Base-by-base conservation (phyloP, 2,113 vertebrate species). In the Leptodactylus fuscus region DNA sequence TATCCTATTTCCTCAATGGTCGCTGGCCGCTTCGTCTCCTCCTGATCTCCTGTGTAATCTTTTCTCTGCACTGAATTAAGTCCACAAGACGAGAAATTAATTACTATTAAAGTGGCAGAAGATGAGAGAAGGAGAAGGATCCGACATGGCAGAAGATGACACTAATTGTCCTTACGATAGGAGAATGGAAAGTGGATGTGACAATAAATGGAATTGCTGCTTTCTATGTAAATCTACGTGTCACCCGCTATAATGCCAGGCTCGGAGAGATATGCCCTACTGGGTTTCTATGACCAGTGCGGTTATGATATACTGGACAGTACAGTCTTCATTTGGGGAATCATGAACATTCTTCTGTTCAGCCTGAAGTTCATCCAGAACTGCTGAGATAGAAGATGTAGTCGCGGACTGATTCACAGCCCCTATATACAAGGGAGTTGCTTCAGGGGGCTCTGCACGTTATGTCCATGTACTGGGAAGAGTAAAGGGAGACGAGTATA, bases 21-120 rank as follows among this genome's bases (percentile, higher is more conserved):
- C 18, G 11, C 2, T 22, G 15, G 18, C 22, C 32, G 9, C 65
- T 20, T 51, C 46, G 22, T 51, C 48, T 51, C 15, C 4, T 34
- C 8, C 44, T 29, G 27, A 32, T 29, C 32, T 49, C 16, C 44
- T 51, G 24, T 20, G 20, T 32, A 16, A 29, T 32, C n/a, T n/a
- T 10, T 11, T 10, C 10, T 76, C 18, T 13, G 9, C 24, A 77
- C 48, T 34, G 48, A 77, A 77, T 53, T 32, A 55, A 36, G 75
- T 78, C 75, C 75, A 36, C 75, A 78, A 78, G 75, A 29, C 36
- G 55, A 78, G 34, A 38, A 78, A 55, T 78, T 78, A 55, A 78
- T 78, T 78, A 78, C 18, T 58, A 51, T 73, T 73, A 82, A 82
- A 53, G 29, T 82, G 81, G 81, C 32, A 22, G 49, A 48, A 22